Evolutionary conservation across 2,113 vertebrate species (phyloP), one percentile per base, ranked within the genome.

Genomic region (Heptranchias perlo): DNA sequence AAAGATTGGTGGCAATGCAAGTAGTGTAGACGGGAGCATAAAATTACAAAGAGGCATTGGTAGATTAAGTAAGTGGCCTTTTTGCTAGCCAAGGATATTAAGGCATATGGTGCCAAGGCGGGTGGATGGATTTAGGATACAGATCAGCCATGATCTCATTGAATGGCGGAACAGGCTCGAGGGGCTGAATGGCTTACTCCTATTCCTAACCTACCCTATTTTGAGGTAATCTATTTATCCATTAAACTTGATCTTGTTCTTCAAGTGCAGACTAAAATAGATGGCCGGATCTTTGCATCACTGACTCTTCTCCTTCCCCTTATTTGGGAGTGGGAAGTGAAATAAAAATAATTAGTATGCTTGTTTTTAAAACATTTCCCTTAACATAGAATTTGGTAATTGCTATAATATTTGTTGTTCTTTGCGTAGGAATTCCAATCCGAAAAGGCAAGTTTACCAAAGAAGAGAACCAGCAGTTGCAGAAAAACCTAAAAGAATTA

Each of bases 381-480:
- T 93, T 62, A 44, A 93, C 39, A 5, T 64, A 35, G 35, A 64
- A 39, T 89, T 52, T 54, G 8, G 49, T 89, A 89, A 87, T 23
- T 93, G 31, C 28, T 91, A 28, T 91, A 54, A 16, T 35, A 91
- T 95, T 47, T 54, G 3, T 91, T 69, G 39, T 52, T 49, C 44
- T 65, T 14, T 73, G 39, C 69, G 93, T 52, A 98, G 98, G 98
- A 52, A 89, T 98, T 0, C 1, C 97, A 49, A 96, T 98, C 96
- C 97, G 64, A 69, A 97, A 97, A 96, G 98, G 98, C 89, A 97
- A 97, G 82, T 98, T 98, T 96, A 97, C 98, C 0, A 16, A 64
- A 10, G 97, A 97, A 84, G 98, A 98, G 96, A 98, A 98, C 3
- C 0, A 97, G 49, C 97, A 97, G 93, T 92, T 98, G 94, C 96